Evolutionary conservation across 2,113 vertebrate species (phyloP).

Genomic region (Dromaius novaehollandiae): DNA sequence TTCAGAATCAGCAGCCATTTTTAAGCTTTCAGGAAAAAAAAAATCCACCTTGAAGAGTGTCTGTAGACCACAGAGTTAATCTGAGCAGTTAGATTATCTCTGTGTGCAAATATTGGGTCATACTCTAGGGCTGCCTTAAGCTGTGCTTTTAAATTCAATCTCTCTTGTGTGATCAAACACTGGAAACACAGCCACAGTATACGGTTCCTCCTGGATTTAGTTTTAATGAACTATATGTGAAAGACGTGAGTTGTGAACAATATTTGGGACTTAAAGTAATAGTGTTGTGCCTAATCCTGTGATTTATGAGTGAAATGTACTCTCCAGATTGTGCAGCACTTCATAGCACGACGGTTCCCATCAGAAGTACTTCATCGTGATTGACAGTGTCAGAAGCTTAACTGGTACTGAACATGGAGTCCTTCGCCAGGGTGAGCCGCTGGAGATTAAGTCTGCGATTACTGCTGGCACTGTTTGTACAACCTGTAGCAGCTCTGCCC

Average conservation of each 20-base stretch:
- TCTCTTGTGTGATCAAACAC: not conserved
- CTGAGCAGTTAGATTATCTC: not conserved
- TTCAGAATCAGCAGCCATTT: not conserved
- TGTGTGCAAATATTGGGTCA: not conserved
- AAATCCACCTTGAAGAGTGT: not conserved
- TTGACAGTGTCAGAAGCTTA: constrained; percentile 43
- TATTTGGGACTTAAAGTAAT: not conserved
- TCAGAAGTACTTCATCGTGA: not conserved
- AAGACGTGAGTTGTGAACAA: not conserved
- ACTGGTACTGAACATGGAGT: constrained; percentile 31
- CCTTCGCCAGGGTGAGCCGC: not conserved
- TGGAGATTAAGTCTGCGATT: not conserved
- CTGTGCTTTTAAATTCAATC: not conserved
- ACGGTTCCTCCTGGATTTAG: not conserved
- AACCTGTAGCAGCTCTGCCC: not conserved
- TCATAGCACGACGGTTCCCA: not conserved
- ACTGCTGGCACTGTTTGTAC: not conserved
- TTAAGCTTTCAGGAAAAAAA: not conserved
- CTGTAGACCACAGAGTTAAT: not conserved
- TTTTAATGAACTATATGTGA: not conserved
- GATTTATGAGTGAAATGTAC: not conserved
- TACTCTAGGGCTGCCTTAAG: not conserved
- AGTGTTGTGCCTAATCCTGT: not conserved
- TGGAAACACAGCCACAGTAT: not conserved
- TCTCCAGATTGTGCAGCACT: not conserved